A percentile compares a stretch with the other conserved stretches of the same genome.
phyloP scores from a whole-genome alignment of 2,113 vertebrate genomes.

The Climacteris rufus region DNA sequence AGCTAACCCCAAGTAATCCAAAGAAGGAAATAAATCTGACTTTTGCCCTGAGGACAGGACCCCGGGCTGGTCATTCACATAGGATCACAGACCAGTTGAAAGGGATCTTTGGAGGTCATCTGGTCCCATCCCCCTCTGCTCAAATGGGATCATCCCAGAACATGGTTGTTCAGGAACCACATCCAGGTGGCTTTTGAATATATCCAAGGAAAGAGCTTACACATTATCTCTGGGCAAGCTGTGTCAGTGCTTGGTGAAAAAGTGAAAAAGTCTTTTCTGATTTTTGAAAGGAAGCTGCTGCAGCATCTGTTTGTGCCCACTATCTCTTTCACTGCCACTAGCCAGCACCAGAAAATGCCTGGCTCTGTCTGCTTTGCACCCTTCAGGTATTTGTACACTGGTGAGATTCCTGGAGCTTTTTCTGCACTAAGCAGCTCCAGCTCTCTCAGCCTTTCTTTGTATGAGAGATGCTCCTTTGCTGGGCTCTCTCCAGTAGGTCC shows the following conservation, averaged over 20 bases:
- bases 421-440: background rate
- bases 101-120: background rate
- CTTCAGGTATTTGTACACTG: background rate
- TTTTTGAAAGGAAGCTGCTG: background rate
- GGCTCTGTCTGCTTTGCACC: background rate
- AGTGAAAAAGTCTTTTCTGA: background rate
- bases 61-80: background rate
- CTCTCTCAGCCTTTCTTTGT: background rate
- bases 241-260: background rate
- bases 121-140: accelerated
- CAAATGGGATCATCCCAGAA: background rate
- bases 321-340: background rate
- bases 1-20: background rate
- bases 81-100: background rate
- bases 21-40: background rate
- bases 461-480: background rate
- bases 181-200: background rate
- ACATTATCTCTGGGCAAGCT: background rate
- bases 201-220: background rate
- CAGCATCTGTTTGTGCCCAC: background rate
- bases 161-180: background rate
- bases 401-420: background rate
- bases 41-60: background rate
- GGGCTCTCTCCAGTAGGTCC: background rate
- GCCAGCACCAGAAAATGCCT: background rate